Conservation (phyloP, 2,888 invertebrate genomes). For the Sarcophaga rosellei region DNA sequence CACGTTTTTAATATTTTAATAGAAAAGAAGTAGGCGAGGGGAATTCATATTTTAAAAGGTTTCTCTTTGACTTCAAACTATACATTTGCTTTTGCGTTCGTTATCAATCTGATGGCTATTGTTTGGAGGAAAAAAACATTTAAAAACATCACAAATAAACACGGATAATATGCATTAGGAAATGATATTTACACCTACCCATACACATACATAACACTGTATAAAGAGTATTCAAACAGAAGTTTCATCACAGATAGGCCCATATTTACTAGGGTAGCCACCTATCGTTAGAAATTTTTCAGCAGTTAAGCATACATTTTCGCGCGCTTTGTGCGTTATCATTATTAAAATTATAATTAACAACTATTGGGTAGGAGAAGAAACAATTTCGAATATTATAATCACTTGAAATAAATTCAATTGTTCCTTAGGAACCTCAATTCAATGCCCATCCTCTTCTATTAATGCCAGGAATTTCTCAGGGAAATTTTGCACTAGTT, state of each 20-base stretch:
- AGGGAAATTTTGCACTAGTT: too few species aligned
- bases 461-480: too few species aligned
- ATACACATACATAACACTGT: not conserved
- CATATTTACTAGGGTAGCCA: too few species aligned
- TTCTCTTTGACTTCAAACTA: not conserved
- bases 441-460: too few species aligned
- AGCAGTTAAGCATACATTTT: conserved; percentile 3
- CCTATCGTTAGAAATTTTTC: not conserved
- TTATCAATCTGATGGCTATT: not conserved
- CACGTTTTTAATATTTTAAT: too few species aligned
- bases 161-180: not conserved
- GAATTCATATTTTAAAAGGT: not conserved
- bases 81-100: not conserved
- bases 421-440: too few species aligned
- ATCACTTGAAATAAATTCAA: too few species aligned
- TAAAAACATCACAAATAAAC: not conserved
- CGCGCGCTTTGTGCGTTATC: not conserved
- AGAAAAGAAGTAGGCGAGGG: too few species aligned
- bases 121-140: not conserved
- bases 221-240: not conserved
- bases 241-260: not conserved
- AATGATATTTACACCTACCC: not conserved
- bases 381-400: not conserved
- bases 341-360: not conserved
- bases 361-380: not conserved